phyloP scores from a whole-genome alignment of 2,113 vertebrate species.

The Sinosuthora webbiana region DNA sequence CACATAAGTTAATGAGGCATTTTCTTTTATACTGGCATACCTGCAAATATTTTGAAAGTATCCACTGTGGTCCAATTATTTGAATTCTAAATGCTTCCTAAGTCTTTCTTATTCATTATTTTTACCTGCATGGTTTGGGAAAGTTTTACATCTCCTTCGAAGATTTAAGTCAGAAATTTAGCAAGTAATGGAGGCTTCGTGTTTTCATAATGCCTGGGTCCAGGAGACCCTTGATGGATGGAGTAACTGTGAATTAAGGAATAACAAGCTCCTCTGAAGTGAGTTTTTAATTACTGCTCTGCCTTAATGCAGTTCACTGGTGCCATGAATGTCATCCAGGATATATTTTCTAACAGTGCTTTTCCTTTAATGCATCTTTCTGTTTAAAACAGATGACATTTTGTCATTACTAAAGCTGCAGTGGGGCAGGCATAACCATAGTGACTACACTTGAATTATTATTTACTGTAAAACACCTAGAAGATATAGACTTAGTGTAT shows the following conservation, averaged over 20 bases:
- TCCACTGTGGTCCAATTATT: slow-evolving; percentile 63
- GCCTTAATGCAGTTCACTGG: slow-evolving; percentile 50
- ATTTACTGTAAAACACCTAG: background rate
- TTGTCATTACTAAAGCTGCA: background rate
- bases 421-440: background rate
- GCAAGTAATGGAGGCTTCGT: slow-evolving; percentile 58
- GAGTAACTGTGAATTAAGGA: slow-evolving; percentile 67
- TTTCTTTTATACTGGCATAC: slow-evolving; percentile 34
- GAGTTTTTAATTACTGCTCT: slow-evolving; percentile 70
- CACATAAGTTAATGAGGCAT: slow-evolving; percentile 37
- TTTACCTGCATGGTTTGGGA: slow-evolving; percentile 48
- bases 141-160: slow-evolving; percentile 58
- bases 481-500: background rate
- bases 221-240: slow-evolving; percentile 62
- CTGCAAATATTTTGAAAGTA: slow-evolving; percentile 53
- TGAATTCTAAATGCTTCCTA: slow-evolving; percentile 66
- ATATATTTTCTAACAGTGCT: slow-evolving; percentile 6
- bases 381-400: background rate
- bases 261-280: slow-evolving; percentile 68
- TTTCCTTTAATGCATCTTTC: slow-evolving; percentile 27
- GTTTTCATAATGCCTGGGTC: slow-evolving; percentile 63
- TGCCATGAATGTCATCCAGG: slow-evolving; percentile 47
- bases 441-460: background rate
- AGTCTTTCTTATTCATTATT: slow-evolving; percentile 66
- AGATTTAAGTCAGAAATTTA: slow-evolving; percentile 63